A percentile compares a stretch with the other conserved stretches of the same genome.
Evolutionary conservation across 2,113 vertebrate genomes (phyloP).

Genomic region (Pelodiscus sinensis): DNA sequence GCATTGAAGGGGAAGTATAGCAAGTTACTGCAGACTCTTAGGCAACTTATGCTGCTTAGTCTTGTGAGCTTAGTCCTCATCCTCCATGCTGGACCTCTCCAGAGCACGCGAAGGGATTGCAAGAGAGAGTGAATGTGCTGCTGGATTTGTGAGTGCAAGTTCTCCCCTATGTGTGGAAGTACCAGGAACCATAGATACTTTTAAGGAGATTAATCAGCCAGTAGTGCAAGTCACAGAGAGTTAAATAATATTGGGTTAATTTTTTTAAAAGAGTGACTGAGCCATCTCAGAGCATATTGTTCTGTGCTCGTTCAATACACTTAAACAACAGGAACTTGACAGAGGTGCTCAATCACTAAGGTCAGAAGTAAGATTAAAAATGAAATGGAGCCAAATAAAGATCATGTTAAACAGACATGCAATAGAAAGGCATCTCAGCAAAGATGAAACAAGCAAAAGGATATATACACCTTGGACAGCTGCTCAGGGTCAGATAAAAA

Average conservation of each 20-base stretch:
- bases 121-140: background rate
- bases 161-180: background rate
- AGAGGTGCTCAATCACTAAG: background rate
- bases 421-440: conserved; percentile 38
- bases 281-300: background rate
- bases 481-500: conserved; percentile 58
- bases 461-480: conserved; percentile 65
- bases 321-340: background rate
- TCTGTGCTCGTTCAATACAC: background rate
- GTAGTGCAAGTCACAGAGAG: accelerated
- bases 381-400: conserved; percentile 45
- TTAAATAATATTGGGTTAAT: background rate
- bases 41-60: background rate
- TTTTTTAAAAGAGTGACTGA: background rate
- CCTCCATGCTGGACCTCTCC: background rate
- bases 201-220: background rate
- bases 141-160: background rate
- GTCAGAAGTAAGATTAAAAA: conserved; percentile 39
- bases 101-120: background rate
- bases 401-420: background rate
- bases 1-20: background rate
- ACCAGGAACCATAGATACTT: background rate
- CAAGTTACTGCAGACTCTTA: background rate
- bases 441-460: conserved; percentile 39
- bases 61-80: background rate